These are phyloP conservation scores for Beroe forskalii DNA, from an alignment of 37 sponge, comb jelly and placozoan genomes.

Conservation along the genomic window DNA sequence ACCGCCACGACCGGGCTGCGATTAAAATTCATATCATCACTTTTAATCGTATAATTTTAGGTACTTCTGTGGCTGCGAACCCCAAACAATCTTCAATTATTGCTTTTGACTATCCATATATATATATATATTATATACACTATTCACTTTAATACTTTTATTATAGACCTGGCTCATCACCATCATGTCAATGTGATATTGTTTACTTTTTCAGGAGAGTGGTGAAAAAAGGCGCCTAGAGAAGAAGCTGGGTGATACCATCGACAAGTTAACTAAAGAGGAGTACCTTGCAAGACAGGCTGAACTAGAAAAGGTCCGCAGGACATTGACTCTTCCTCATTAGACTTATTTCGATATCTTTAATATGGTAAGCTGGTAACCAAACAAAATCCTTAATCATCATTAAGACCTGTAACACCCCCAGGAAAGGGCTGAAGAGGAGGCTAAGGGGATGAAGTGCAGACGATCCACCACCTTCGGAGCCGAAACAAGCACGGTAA, in stretches of 20 bases:
- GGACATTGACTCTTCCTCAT: neutral
- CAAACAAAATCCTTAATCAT: too few relatives aligned
- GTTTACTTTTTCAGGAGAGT: neutral
- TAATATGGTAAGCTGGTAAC: neutral
- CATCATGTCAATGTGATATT: too few relatives aligned
- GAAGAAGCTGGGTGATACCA: constrained; percentile 13
- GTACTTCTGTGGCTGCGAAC: too few relatives aligned
- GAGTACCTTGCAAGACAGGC: constrained; percentile 17
- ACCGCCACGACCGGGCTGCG: too few relatives aligned
- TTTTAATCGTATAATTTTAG: too few relatives aligned
- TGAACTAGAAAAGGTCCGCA: neutral
- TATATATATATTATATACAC: too few relatives aligned
- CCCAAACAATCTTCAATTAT: too few relatives aligned
- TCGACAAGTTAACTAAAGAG: constrained; percentile 39
- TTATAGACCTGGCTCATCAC: too few relatives aligned
- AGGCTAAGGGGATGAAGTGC: neutral
- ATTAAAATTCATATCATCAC: too few relatives aligned
- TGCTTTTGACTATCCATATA: too few relatives aligned
- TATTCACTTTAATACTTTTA: too few relatives aligned
- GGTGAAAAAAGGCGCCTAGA: constrained; percentile 30
- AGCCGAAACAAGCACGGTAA: neutral
- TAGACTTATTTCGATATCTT: neutral
- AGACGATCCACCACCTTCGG: constrained; percentile 9
- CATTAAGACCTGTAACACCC: neutral
- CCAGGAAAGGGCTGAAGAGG: neutral